Evolutionary conservation across 1,140 invertebrate species (phyloP), one percentile per base, ranked within the genome.

Genomic region (Diabrotica undecimpunctata): DNA sequence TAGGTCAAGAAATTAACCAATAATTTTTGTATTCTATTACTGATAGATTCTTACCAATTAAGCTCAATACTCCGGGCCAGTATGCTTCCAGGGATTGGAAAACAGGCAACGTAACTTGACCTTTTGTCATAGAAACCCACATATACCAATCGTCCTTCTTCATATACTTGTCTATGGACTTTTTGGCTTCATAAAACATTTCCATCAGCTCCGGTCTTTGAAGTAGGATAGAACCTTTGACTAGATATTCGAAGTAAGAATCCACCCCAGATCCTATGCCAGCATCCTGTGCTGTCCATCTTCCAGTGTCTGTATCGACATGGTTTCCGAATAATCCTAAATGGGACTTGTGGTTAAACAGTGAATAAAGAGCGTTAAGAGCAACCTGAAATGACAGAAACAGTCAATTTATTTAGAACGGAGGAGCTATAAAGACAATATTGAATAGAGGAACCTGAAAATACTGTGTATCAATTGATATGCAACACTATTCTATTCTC

Each of bases 21-120:
- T 25, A 25, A 25, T 25, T 25, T 25, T 25, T 25, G 25, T 25
- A 2, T 25, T 25, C 25, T 25, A 25, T 25, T 46, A 10, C 41
- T 46, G 41, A 46, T 10, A 46, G 4, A 7, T 39, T 65, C 70
- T 87, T 83, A 81, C 94, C 93, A 80, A 88, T 88, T 67, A 97
- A 83, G 77, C 95, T 96, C 39, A 99, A 82, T 38, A 99, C 84
- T 5, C 97, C 97, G 2, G 98, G 98, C 96, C 96, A 99, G 78
- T 95, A 99, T 0, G 97, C 93, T 83, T 99, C 97, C 8, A 99
- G 82, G 0, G 95, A 98, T 78, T 99, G 97, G 78, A 99, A 99
- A 3, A 99, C 91, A 0, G 97, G 96, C 66, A 98, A 81, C 5
- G 96, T 97, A 3, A 98, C 91, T 75, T 94, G 90, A 0, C 96